A percentile compares a stretch with the other conserved stretches of the same genome.
phyloP scores from a whole-genome alignment of 1,140 invertebrate species.

The Calephelis virginiensis region DNA sequence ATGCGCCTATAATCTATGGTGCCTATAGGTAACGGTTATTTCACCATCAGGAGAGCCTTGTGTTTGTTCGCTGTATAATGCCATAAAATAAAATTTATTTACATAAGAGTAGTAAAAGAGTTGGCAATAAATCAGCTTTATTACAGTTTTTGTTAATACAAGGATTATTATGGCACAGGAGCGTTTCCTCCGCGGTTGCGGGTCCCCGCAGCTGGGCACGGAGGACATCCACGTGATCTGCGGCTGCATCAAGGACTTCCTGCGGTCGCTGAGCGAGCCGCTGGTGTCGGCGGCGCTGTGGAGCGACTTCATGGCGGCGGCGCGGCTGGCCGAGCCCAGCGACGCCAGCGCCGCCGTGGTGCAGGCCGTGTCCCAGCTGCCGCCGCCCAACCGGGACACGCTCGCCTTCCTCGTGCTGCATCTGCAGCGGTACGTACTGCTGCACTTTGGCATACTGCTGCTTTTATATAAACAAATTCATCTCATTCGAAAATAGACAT shows the following conservation, averaged over 20 bases:
- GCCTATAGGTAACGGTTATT: too few relatives aligned
- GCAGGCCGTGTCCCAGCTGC: slow-evolving; percentile 86
- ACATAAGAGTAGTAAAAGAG: too few relatives aligned
- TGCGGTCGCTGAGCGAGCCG: slow-evolving; percentile 89
- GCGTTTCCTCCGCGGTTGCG: slow-evolving; percentile 70
- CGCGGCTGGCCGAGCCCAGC: slow-evolving; percentile 69
- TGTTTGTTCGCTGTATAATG: too few relatives aligned
- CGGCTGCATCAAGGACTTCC: slow-evolving; percentile 87
- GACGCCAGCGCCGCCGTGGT: slow-evolving; percentile 77
- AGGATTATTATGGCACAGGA: slow-evolving; percentile 38
- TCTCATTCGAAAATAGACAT: too few relatives aligned
- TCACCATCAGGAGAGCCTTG: too few relatives aligned
- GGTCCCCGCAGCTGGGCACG: slow-evolving; percentile 55
- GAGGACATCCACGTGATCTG: slow-evolving; percentile 72
- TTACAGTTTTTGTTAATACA: too few relatives aligned
- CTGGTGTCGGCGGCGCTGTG: slow-evolving; percentile 87
- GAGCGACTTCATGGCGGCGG: slow-evolving; percentile 78
- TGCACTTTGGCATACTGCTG: too few relatives aligned
- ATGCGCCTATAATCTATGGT: too few relatives aligned
- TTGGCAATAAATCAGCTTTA: too few relatives aligned
- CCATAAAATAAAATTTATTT: too few relatives aligned
- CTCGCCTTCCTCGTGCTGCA: slow-evolving; percentile 90
- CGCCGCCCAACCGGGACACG: slow-evolving; percentile 90
- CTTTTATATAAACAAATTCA: too few relatives aligned
- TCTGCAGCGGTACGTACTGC: slow-evolving; percentile 60